Base-by-base conservation (phyloP, 2,888 invertebrate genomes). In the Atethmia centrago region DNA sequence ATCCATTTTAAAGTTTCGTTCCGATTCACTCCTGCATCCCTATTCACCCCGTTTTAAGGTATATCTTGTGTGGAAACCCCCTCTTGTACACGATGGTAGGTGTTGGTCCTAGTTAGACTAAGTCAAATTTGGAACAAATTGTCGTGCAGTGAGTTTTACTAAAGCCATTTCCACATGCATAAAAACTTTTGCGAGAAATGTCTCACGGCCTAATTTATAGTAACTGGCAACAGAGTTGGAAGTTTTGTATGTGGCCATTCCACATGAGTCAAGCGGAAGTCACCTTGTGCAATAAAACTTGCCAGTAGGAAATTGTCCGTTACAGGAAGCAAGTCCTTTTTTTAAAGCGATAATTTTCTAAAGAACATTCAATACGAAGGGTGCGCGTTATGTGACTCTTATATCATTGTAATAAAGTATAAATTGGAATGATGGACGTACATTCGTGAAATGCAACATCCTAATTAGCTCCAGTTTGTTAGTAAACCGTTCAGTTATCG, bases 401-500 rank as follows among this genome's bases (percentile, higher is more conserved):
- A n/a, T n/a, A 3, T 28, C 21, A 21, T 28, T 66, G 42, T 3
- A 1, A 42, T 59, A 66, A 28, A 59, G 66, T 66, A 1, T 21
- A 58, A 42, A 66, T 42, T 58, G 3, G 58, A 42, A 21, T 28
- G 28, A 10, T 16, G 21, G 21, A 25, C 25, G 3, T 1, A 9
- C 12, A 25, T 40, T 53, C 25, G 3, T 42, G 16, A 47, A 45
- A 63, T 16, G 16, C 42, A 28, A 66, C 16, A 58, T 65, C 9
- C 40, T 31, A 12, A 28, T 40, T 61, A 25, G n/a, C 14, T 28
- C 9, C 21, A 59, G 12, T 68, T 49, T 72, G 53, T 80, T 67
- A 56, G 53, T 53, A 62, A 74, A 64, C 56, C 47, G 12, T 45
- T 45, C n/a, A 40, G 59, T 71, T 83, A 85, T 83, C 81, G 85